Evolutionary conservation across 2,113 vertebrate genomes (phyloP).

Genomic region (Cyanoderma ruficeps): DNA sequence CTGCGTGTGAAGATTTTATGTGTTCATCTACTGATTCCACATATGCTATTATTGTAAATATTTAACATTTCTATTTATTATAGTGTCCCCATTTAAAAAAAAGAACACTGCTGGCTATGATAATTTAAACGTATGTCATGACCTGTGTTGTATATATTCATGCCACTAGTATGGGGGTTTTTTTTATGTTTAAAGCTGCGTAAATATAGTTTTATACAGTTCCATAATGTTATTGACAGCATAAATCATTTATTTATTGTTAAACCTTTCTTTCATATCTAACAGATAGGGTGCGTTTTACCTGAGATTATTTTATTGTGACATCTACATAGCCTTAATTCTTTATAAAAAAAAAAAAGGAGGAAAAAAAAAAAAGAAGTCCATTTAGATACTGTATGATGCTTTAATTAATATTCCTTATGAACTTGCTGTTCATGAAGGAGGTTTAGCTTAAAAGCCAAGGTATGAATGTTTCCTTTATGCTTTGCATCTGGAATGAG

Average conservation of each 20-base stretch:
- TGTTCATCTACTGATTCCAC: slow-evolving; percentile 75
- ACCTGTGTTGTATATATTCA: slow-evolving; percentile 75
- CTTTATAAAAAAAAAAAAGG: slow-evolving; percentile 9
- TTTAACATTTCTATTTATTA: slow-evolving; percentile 77
- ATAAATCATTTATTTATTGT: slow-evolving; percentile 66
- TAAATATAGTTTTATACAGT: slow-evolving; percentile 70
- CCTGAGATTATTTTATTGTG: slow-evolving; percentile 44
- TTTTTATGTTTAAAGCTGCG: slow-evolving; percentile 60
- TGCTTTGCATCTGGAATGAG: slow-evolving; percentile 59
- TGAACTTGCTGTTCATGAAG: slow-evolving; percentile 66
- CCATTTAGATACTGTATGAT: slow-evolving; percentile 48
- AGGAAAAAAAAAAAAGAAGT: background rate
- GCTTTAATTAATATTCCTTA: slow-evolving; percentile 50
- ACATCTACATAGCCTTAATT: slow-evolving; percentile 70
- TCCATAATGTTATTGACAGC: slow-evolving; percentile 67
- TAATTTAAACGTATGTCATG: slow-evolving; percentile 59
- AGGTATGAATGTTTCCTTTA: slow-evolving; percentile 69
- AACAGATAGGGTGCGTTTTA: slow-evolving; percentile 54
- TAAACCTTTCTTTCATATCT: slow-evolving; percentile 64
- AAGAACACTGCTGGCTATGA: slow-evolving; percentile 65
- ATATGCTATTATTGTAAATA: slow-evolving; percentile 77
- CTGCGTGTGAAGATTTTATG: slow-evolving; percentile 63
- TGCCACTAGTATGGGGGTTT: slow-evolving; percentile 60
- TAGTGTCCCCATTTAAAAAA: slow-evolving; percentile 65
- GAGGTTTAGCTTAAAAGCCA: slow-evolving; percentile 70